These are phyloP conservation scores for Scarus forsteni DNA, from an alignment of 2,797 vertebrate species.

Conservation along the genomic window DNA sequence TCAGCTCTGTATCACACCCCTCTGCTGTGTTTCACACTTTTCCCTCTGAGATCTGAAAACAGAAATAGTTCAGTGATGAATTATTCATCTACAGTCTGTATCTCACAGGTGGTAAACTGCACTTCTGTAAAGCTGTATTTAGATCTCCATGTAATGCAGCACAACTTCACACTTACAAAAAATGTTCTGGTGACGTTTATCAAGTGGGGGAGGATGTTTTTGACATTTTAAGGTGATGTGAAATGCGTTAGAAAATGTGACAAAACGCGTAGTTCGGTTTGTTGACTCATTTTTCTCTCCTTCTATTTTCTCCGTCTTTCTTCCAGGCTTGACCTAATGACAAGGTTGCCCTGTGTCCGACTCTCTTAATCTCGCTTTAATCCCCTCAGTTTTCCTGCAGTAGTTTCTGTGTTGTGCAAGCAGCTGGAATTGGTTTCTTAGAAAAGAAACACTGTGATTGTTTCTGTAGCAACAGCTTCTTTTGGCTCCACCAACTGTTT, in stretches of 20 bases:
- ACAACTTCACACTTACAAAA: background rate
- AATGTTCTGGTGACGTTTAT: background rate
- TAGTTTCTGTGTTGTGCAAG: constrained; percentile 32
- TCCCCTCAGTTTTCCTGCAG: constrained; percentile 20
- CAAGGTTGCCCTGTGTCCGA: background rate
- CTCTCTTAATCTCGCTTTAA: constrained; percentile 5
- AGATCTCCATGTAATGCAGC: constrained; percentile 10
- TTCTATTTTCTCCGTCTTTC: background rate
- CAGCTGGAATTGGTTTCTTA: constrained; percentile 47
- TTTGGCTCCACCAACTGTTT: constrained; percentile 12
- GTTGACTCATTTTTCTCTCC: background rate
- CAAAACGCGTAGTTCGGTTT: background rate
- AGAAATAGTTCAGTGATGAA: constrained; percentile 59
- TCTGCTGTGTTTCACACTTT: constrained; percentile 13
- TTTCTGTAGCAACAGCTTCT: constrained; percentile 60
- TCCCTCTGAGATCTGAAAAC: constrained; percentile 16
- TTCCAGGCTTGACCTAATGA: constrained; percentile 12
- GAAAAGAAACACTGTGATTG: constrained; percentile 34
- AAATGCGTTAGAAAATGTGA: background rate
- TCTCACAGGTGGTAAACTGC: constrained; percentile 38
- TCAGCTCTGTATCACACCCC: constrained; percentile 6
- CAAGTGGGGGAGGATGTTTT: background rate
- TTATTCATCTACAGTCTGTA: constrained; percentile 57
- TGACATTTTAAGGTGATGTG: background rate
- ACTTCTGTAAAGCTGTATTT: constrained; percentile 14